phyloP scores from a whole-genome alignment of 2,888 invertebrate genomes.

The Xylota segnis region DNA sequence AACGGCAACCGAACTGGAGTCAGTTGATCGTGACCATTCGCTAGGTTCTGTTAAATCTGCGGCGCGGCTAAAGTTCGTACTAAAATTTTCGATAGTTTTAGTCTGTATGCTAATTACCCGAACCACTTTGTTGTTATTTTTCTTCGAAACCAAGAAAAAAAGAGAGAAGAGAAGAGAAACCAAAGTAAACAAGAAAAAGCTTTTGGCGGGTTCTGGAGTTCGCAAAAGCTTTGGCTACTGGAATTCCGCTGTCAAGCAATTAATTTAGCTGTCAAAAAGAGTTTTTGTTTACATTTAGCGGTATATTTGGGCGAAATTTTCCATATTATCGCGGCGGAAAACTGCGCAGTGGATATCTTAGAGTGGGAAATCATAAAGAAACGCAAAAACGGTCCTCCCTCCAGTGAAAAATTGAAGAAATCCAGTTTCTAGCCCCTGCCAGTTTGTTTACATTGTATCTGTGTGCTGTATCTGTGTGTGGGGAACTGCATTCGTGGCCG shows the following conservation, averaged over 20 bases:
- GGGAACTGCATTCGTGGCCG: not conserved
- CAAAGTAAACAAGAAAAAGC: constrained; percentile 30
- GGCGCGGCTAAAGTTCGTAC: constrained; percentile 4
- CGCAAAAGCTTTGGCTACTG: constrained; percentile 40
- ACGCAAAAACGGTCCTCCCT: not conserved
- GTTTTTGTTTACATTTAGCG: constrained; percentile 32
- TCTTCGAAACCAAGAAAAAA: not conserved
- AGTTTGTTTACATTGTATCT: constrained; percentile 7
- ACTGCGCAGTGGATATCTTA: constrained; percentile 25
- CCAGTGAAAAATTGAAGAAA: not conserved
- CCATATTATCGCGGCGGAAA: not conserved
- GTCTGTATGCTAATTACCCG: not conserved
- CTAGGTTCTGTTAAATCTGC: constrained; percentile 55
- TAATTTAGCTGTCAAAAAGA: constrained; percentile 23
- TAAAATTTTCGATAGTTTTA: not conserved
- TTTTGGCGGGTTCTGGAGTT: constrained; percentile 6
- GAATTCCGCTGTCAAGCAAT: constrained; percentile 23
- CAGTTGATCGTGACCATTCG: constrained; percentile 68
- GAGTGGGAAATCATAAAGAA: constrained; percentile 4
- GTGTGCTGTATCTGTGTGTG: constrained; percentile 5
- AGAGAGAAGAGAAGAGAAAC: not conserved
- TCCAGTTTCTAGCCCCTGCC: not conserved
- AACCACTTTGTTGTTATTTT: constrained; percentile 3
- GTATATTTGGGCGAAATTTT: constrained; percentile 33
- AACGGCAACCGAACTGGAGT: constrained; percentile 33